These are phyloP conservation scores for Drosophila persimilis DNA, from an alignment of 1,140 invertebrate species.

Conservation along the genomic window DNA sequence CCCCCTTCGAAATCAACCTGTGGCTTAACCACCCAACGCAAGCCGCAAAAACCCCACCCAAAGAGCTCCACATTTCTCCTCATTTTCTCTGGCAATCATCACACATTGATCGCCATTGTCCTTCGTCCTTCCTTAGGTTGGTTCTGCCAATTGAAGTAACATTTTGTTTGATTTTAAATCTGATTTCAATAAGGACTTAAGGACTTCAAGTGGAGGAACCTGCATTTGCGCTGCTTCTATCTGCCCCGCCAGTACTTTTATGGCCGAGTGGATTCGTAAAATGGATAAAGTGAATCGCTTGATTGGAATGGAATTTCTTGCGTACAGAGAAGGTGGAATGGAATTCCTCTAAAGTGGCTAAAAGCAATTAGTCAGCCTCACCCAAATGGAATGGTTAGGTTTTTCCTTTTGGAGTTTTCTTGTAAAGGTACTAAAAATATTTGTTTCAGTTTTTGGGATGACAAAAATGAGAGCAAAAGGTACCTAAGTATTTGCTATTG, in stretches of 20 bases:
- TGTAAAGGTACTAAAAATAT: too few species aligned
- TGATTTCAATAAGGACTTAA: conserved; percentile 56
- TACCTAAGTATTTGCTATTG: too few species aligned
- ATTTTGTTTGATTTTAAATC: conserved; percentile 74
- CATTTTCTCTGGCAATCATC: conserved; percentile 37
- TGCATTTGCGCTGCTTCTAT: conserved; percentile 48
- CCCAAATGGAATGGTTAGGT: conserved; percentile 5
- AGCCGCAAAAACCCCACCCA: conserved; percentile 8
- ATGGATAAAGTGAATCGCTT: conserved; percentile 3
- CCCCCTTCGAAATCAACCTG: conserved; percentile 54
- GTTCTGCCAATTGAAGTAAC: conserved; percentile 41
- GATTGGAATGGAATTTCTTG: conserved; percentile 36
- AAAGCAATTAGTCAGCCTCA: conserved; percentile 10
- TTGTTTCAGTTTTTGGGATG: too few species aligned
- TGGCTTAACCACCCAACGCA: conserved; percentile 28
- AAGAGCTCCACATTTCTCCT: conserved; percentile 47
- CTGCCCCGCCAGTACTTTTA: conserved; percentile 48
- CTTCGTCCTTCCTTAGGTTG: neutral
- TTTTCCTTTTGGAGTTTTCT: too few species aligned
- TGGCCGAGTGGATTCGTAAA: conserved; percentile 22
- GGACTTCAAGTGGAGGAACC: conserved; percentile 12
- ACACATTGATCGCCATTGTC: conserved; percentile 47
- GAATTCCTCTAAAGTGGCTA: neutral
- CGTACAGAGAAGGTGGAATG: conserved; percentile 9
- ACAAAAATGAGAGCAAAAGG: too few species aligned